Evolutionary conservation across 2,113 vertebrate genomes (phyloP), one percentile per base, ranked within the genome.

Genomic region (Hipposideros armiger): DNA sequence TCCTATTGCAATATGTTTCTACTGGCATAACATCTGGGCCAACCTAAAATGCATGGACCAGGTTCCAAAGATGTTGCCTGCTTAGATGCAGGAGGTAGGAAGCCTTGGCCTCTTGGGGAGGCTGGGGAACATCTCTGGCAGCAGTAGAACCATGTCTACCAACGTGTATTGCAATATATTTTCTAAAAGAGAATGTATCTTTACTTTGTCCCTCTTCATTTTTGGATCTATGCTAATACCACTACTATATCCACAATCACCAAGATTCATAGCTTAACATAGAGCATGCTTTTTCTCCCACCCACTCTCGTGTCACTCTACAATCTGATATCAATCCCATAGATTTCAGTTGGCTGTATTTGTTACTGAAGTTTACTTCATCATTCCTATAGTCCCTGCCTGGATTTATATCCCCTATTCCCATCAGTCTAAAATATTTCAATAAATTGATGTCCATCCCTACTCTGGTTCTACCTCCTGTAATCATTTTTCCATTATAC

Each of bases 1-100:
- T 91, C 11, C 74, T 90, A 36, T 42, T 81, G 74, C 94, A 97
- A 77, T 95, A 93, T 91, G 78, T 52, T 94, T 81, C 94, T 91
- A 74, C 47, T 94, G 88, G 91, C 89, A 85, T 17, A 67, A 69
- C 70, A 95, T 97, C 83, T 95, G 83, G 91, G 69, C 86, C 77
- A 89, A 47, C 62, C 86, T 97, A 89, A 96, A 97, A 95, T 74
- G 42, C 80, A 84, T 20, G 32, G 45, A 40, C 32, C 5, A 62
- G 40, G 52, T 97, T 90, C 45, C 94, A 94, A 95, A 96, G 74
- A 95, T 83, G 19, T 28, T 88, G 30, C 26, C 70, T 97, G 50
- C 58, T 91, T 82, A 15, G 11, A 83, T 60, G 6, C 17, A 80
- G 17, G 11, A 72, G 11, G 58, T 45, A 78, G 47, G 50, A 73